phyloP scores from a whole-genome alignment of 1,140 invertebrate genomes.

The Ylistrum balloti region DNA sequence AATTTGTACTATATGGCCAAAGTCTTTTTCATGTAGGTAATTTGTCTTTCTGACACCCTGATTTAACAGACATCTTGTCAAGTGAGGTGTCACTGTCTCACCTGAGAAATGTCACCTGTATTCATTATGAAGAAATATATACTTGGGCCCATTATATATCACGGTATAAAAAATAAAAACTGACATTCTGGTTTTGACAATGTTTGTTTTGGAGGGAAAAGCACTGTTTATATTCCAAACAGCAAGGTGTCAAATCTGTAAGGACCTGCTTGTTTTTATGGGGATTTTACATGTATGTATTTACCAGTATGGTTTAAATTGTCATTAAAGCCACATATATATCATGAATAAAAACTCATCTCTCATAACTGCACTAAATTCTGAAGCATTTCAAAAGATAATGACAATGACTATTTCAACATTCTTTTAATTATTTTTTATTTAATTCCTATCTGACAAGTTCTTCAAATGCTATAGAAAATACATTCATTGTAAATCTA shows the following conservation, averaged over 20 bases:
- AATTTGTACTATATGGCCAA: not conserved
- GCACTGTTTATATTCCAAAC: not conserved
- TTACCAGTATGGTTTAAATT: no score
- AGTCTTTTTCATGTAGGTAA: not conserved
- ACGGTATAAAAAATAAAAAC: not conserved
- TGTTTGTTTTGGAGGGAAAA: not conserved
- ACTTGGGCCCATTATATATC: not conserved
- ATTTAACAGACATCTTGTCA: not conserved
- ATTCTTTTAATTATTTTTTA: no score
- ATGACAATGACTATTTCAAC: not conserved
- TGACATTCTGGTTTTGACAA: not conserved
- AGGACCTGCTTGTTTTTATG: no score
- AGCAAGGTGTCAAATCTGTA: not conserved
- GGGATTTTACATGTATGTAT: no score
- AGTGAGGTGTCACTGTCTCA: not conserved
- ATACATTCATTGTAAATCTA: not conserved
- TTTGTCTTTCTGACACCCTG: conserved; percentile 21
- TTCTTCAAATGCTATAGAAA: not conserved
- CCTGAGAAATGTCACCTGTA: conserved; percentile 37
- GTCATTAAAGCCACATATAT: no score
- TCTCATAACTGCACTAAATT: no score
- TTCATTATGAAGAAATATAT: not conserved
- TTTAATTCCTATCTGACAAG: no score
- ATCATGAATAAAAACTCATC: no score
- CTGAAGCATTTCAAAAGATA: no score